These are phyloP conservation scores for Timema cristinae DNA, from an alignment of 2,888 invertebrate genomes.

Conservation along the genomic window DNA sequence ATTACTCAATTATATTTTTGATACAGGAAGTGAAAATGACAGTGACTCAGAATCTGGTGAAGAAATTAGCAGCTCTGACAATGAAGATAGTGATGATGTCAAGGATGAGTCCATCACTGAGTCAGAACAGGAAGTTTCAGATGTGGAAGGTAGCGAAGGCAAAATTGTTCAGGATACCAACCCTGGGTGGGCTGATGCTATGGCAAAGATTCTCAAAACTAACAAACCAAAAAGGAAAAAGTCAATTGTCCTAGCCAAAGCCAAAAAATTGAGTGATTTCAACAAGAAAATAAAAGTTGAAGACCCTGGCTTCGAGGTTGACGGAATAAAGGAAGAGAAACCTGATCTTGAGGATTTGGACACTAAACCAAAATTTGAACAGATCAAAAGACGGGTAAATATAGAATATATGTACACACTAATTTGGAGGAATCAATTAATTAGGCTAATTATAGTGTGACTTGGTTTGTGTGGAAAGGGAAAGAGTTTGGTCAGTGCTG, in stretches of 20 bases:
- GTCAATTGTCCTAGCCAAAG: slow-evolving; percentile 70
- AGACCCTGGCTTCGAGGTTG: slow-evolving; percentile 62
- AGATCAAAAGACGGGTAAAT: slow-evolving; percentile 30
- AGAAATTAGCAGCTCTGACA: too few relatives aligned
- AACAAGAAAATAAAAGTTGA: slow-evolving; percentile 48
- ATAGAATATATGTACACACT: not conserved
- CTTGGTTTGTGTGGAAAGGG: not conserved
- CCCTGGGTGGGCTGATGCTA: slow-evolving; percentile 77
- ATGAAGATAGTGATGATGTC: too few relatives aligned
- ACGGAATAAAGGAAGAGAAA: slow-evolving; percentile 49
- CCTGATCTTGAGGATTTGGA: slow-evolving; percentile 29
- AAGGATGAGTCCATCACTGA: too few relatives aligned
- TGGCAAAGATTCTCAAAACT: slow-evolving; percentile 71
- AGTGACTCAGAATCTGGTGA: too few relatives aligned
- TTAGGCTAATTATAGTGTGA: not conserved
- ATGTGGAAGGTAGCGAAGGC: not conserved
- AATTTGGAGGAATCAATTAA: not conserved
- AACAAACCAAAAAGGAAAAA: slow-evolving; percentile 73
- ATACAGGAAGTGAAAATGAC: too few relatives aligned
- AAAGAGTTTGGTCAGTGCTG: too few relatives aligned
- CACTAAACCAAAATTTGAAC: slow-evolving; percentile 7
- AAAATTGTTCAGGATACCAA: slow-evolving; percentile 46
- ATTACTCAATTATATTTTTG: too few relatives aligned
- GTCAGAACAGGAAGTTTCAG: too few relatives aligned
- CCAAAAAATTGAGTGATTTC: slow-evolving; percentile 64